Conservation (phyloP, 2,888 invertebrate genomes). For the Lycocerus yunnanus region DNA sequence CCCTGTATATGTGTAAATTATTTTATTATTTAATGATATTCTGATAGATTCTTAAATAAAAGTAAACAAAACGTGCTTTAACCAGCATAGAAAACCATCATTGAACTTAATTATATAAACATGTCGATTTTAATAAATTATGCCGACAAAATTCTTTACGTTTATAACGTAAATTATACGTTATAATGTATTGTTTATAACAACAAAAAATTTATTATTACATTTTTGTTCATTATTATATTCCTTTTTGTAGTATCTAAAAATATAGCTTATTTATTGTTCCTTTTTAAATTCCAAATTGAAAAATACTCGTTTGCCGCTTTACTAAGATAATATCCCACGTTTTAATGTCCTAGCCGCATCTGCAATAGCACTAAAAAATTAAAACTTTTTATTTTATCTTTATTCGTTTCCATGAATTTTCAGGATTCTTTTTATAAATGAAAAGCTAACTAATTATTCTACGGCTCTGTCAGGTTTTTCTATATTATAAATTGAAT, state of each 20-base stretch:
- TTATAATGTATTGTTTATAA: no score
- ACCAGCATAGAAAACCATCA: not conserved
- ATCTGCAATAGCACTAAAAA: constrained; percentile 18
- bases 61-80: not conserved
- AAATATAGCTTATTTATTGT: not conserved
- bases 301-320: constrained; percentile 5
- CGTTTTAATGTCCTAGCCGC: constrained; percentile 13
- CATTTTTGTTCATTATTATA: not conserved
- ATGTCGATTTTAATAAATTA: no score
- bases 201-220: no score
- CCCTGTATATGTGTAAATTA: no score
- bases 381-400: constrained; percentile 20
- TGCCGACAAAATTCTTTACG: no score
- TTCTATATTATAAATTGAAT: constrained; percentile 7
- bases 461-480: constrained; percentile 12
- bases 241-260: not conserved
- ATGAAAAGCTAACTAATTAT: constrained; percentile 25
- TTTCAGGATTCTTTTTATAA: constrained; percentile 17
- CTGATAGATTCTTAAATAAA: not conserved
- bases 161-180: no score
- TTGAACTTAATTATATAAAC: no score
- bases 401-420: constrained; percentile 17
- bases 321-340: not conserved
- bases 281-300: not conserved
- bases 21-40: no score